Evolutionary conservation across 1,140 invertebrate species (phyloP).

Genomic region (Drosophila chauvacae): DNA sequence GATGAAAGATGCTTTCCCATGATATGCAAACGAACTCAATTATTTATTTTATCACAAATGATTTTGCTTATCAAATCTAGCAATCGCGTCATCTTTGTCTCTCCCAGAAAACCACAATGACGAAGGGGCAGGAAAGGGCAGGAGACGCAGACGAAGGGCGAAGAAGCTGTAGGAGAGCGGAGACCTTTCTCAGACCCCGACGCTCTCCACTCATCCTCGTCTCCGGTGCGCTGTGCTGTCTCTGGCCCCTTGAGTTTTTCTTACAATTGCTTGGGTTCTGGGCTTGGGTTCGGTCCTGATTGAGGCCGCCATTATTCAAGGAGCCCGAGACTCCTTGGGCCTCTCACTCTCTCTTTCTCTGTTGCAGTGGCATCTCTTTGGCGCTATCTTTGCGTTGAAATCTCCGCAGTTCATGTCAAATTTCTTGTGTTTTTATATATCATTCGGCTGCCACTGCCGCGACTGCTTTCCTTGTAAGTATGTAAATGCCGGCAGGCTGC

Average conservation of each 20-base stretch:
- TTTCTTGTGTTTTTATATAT: constrained; percentile 84
- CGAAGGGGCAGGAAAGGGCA: constrained; percentile 15
- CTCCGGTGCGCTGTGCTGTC: not conserved
- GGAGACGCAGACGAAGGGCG: constrained; percentile 5
- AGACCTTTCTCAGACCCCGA: constrained; percentile 61
- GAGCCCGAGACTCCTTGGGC: constrained; percentile 52
- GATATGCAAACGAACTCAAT: constrained; percentile 83
- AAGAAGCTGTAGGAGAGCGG: constrained; percentile 8
- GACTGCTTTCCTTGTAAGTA: constrained; percentile 80
- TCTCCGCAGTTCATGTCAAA: constrained; percentile 82
- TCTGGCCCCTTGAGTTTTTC: constrained; percentile 70
- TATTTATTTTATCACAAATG: constrained; percentile 84
- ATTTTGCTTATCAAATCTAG: constrained; percentile 81
- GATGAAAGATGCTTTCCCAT: constrained; percentile 70
- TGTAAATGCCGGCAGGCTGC: constrained; percentile 68
- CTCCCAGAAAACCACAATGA: constrained; percentile 50
- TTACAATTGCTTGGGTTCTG: constrained; percentile 71
- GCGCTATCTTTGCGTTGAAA: constrained; percentile 80
- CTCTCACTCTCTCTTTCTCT: constrained; percentile 11
- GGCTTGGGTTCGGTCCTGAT: constrained; percentile 42
- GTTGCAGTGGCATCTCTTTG: constrained; percentile 64
- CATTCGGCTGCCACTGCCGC: constrained; percentile 50
- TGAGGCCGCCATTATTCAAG: constrained; percentile 79
- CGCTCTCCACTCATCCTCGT: constrained; percentile 56
- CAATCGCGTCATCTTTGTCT: constrained; percentile 71